Evolutionary conservation across 2,113 vertebrate genomes (phyloP).

Genomic region (Alexandromys fortis): DNA sequence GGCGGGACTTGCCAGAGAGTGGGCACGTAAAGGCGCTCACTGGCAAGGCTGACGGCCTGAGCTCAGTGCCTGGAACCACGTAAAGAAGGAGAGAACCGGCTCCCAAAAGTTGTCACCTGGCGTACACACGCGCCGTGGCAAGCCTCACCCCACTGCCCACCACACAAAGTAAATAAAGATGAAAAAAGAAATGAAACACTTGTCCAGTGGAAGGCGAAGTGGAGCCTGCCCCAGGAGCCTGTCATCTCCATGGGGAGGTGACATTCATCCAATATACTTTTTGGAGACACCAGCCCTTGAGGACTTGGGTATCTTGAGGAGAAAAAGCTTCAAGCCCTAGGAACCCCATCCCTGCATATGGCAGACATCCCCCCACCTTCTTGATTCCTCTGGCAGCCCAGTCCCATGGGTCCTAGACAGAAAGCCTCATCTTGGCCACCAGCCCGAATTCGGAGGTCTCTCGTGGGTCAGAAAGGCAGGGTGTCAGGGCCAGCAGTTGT

Average conservation of each 20-base stretch:
- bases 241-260: neutral
- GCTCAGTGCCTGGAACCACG: too few relatives aligned
- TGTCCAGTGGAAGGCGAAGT: too few relatives aligned
- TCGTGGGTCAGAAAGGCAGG: neutral
- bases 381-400: neutral
- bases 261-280: rapidly evolving
- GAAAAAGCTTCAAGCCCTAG: neutral
- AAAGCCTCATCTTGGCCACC: neutral
- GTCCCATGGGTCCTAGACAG: neutral
- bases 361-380: neutral
- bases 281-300: neutral
- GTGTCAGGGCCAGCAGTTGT: neutral
- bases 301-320: neutral
- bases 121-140: neutral
- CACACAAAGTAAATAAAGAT: neutral
- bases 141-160: rapidly evolving
- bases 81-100: neutral
- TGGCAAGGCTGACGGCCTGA: neutral
- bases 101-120: neutral
- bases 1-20: neutral
- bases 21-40: neutral
- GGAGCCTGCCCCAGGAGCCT: rapidly evolving
- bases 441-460: neutral
- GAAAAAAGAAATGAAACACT: neutral
- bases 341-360: too few relatives aligned